Conservation (phyloP, 37 sponge, comb jelly and placozoan genomes). For the Chondrosia reniformis region DNA sequence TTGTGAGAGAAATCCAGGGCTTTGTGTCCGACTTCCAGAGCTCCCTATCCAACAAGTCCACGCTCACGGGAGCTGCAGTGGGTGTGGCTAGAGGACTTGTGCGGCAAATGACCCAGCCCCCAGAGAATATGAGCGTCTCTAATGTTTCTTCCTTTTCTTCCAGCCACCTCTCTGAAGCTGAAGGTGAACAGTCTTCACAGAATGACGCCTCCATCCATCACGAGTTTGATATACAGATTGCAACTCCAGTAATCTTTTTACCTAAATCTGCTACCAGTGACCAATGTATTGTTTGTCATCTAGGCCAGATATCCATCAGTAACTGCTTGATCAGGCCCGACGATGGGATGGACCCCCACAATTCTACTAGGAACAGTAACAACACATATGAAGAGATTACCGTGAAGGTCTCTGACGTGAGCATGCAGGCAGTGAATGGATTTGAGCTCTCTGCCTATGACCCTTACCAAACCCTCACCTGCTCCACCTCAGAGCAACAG, state of each 20-base stretch:
- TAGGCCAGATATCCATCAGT: constrained; percentile 70
- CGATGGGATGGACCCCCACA: not conserved
- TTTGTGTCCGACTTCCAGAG: constrained; percentile 71
- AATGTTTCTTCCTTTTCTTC: not conserved
- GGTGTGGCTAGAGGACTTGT: constrained; percentile 83
- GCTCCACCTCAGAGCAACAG: not conserved
- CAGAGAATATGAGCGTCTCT: not conserved
- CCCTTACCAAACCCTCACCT: not conserved
- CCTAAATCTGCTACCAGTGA: constrained; percentile 44
- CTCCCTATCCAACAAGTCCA: constrained; percentile 25
- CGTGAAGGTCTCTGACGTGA: not conserved
- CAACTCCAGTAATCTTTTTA: constrained; percentile 65
- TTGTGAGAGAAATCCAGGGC: constrained; percentile 65
- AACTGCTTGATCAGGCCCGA: constrained; percentile 31
- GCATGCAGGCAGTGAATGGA: constrained; percentile 35
- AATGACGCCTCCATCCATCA: not conserved
- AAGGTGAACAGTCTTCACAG: not conserved
- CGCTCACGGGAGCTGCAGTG: constrained; percentile 69
- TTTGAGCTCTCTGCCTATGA: constrained; percentile 10
- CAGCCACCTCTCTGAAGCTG: too few species aligned
- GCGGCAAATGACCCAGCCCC: not conserved
- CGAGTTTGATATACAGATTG: constrained; percentile 40
- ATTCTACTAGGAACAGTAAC: not conserved
- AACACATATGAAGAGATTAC: not conserved
- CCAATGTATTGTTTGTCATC: constrained; percentile 60